Percentiles rank a stretch among this genome's conserved stretches.
Evolutionary conservation across 1,140 invertebrate genomes (phyloP).

Genomic region (Hylaeus anthracinus): DNA sequence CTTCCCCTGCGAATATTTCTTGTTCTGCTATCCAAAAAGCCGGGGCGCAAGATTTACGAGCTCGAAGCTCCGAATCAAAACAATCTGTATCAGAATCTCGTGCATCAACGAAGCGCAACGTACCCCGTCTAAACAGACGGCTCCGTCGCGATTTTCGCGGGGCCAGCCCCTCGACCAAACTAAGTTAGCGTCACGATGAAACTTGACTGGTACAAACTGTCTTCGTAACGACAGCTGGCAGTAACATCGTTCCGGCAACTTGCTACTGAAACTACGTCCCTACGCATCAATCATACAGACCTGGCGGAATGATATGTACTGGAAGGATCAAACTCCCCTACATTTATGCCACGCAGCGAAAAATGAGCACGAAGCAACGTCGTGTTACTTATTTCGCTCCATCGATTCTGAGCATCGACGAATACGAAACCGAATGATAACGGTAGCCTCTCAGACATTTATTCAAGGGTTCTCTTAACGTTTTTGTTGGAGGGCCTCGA

Average conservation of each 20-base stretch:
- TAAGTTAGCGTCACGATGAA: conserved; percentile 70
- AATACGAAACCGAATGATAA: too few species aligned
- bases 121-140: conserved; percentile 52
- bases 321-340: conserved; percentile 2
- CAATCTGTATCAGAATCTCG: conserved; percentile 12
- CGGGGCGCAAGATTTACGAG: conserved; percentile 6
- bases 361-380: background rate
- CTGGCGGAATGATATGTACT: conserved; percentile 26
- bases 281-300: conserved; percentile 56
- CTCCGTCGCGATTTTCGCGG: conserved; percentile 61
- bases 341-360: too few species aligned
- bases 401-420: background rate
- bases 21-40: background rate
- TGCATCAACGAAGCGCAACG: conserved; percentile 28
- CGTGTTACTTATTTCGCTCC: background rate
- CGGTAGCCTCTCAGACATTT: too few species aligned
- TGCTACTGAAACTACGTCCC: conserved; percentile 38
- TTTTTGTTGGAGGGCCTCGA: too few species aligned
- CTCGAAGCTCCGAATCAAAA: background rate
- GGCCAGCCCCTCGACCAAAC: conserved; percentile 48
- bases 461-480: too few species aligned
- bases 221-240: conserved; percentile 65
- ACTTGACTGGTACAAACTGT: conserved; percentile 69
- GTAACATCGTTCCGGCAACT: conserved; percentile 55
- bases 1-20: background rate